Percentiles rank a stretch among this genome's conserved stretches.
These are phyloP conservation scores for Drosophila nigromelanica DNA, from an alignment of 1,140 invertebrate genomes.

Conservation along the genomic window DNA sequence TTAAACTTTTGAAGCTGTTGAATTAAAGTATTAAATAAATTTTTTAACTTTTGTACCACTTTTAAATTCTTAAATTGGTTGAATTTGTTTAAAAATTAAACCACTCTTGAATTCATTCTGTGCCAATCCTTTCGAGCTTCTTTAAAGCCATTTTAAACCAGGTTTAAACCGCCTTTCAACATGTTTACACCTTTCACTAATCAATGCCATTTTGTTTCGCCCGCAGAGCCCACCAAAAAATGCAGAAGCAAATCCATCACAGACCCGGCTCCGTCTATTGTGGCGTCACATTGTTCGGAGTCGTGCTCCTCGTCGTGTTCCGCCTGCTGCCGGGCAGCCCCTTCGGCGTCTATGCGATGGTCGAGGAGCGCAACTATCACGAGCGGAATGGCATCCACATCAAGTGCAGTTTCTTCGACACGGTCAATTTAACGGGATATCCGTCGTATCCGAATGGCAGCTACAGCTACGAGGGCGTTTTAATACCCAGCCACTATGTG, in stretches of 20 bases:
- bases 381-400: slow-evolving; percentile 67
- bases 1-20: too few relatives aligned
- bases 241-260: slow-evolving; percentile 49
- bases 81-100: too few relatives aligned
- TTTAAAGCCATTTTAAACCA: too few relatives aligned
- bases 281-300: slow-evolving; percentile 55
- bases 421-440: slow-evolving; percentile 70
- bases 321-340: slow-evolving; percentile 56
- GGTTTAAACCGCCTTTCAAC: neutral
- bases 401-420: slow-evolving; percentile 75
- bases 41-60: too few relatives aligned
- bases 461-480: slow-evolving; percentile 63
- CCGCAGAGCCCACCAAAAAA: slow-evolving; percentile 36
- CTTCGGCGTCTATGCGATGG: slow-evolving; percentile 56
- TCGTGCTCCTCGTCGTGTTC: slow-evolving; percentile 50
- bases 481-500: slow-evolving; percentile 67
- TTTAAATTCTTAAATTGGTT: too few relatives aligned
- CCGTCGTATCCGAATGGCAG: slow-evolving; percentile 63
- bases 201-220: neutral
- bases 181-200: neutral
- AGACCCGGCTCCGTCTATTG: slow-evolving; percentile 57
- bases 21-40: too few relatives aligned
- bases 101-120: too few relatives aligned
- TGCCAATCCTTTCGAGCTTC: too few relatives aligned
- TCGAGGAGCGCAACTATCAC: slow-evolving; percentile 49